Conservation (phyloP, 2,113 vertebrate species). For the Accipiter virgatus region DNA sequence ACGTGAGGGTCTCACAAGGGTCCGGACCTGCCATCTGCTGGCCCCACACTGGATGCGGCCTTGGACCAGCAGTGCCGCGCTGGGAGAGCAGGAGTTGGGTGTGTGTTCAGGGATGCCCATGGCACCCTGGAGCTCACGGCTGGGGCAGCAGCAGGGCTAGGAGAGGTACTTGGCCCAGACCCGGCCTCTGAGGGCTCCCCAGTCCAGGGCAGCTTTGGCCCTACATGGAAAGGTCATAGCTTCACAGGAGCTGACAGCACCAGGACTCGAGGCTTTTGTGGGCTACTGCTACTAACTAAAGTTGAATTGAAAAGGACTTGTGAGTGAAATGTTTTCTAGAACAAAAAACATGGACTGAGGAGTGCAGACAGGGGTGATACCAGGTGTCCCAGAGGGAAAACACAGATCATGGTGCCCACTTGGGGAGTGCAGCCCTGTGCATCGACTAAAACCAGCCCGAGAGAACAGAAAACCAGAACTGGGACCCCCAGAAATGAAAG, state of each 20-base stretch:
- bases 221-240: background rate
- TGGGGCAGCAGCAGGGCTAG: background rate
- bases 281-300: background rate
- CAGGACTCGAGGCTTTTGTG: background rate
- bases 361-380: fast-evolving
- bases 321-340: background rate
- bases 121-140: background rate
- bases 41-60: fast-evolving
- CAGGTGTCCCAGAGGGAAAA: background rate
- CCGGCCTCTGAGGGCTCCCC: fast-evolving
- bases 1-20: fast-evolving
- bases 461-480: background rate
- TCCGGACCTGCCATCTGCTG: background rate
- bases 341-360: background rate
- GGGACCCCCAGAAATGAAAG: background rate
- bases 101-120: fast-evolving
- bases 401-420: fast-evolving
- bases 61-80: background rate
- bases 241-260: background rate
- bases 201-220: background rate
- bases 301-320: background rate
- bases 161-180: background rate
- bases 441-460: fast-evolving
- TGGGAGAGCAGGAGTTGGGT: background rate
- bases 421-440: background rate